Evolutionary conservation across 2,797 vertebrate genomes (phyloP).

Genomic region (Epinephelus awoara): DNA sequence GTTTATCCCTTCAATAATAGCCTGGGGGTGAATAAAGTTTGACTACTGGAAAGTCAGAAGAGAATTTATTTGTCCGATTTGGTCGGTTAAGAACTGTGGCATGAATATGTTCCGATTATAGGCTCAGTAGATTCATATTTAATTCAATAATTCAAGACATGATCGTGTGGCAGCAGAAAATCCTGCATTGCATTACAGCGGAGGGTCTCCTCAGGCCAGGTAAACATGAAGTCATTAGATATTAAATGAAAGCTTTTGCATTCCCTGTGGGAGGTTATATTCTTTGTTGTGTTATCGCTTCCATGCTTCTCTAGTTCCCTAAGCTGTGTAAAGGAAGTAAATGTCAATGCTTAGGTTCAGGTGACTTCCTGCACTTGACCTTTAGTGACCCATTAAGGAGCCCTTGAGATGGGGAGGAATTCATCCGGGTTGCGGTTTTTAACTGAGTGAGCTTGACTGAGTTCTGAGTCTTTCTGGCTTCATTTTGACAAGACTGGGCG

Average conservation of each 20-base stretch:
- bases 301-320: constrained; percentile 27
- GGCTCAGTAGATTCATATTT: constrained; percentile 3
- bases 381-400: constrained; percentile 58
- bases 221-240: constrained; percentile 53
- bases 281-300: constrained; percentile 52
- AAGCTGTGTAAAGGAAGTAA: constrained; percentile 43
- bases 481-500: constrained; percentile 32
- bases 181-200: not conserved
- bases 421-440: constrained; percentile 20
- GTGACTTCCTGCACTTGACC: constrained; percentile 74
- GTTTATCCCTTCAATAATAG: constrained; percentile 5
- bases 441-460: constrained; percentile 36
- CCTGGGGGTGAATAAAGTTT: constrained; percentile 17
- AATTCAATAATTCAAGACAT: constrained; percentile 14
- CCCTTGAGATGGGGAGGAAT: constrained; percentile 42
- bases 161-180: constrained; percentile 11
- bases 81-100: constrained; percentile 7
- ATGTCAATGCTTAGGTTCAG: constrained; percentile 67
- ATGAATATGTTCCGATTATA: constrained; percentile 21
- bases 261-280: constrained; percentile 23
- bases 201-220: constrained; percentile 4
- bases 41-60: constrained; percentile 6
- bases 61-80: constrained; percentile 2
- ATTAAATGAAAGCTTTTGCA: constrained; percentile 43
- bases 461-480: constrained; percentile 32